Evolutionary conservation across 2,797 vertebrate genomes (phyloP).

Genomic region (Diplodus sargus): DNA sequence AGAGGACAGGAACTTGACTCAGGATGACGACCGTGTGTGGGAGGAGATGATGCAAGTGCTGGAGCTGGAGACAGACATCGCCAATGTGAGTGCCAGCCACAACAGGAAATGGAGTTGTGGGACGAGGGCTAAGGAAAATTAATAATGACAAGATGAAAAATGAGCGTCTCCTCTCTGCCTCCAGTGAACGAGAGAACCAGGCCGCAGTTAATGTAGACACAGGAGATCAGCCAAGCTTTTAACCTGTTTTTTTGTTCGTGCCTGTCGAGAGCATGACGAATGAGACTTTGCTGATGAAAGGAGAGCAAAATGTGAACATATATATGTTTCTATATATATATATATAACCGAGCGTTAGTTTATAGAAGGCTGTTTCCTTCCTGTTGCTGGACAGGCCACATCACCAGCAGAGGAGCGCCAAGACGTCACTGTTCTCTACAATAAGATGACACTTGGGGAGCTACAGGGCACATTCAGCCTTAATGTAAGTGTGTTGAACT

Average conservation of each 20-base stretch:
- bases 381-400: conserved; percentile 87
- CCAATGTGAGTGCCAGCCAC: conserved; percentile 87
- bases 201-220: conserved; percentile 23
- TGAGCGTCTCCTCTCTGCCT: conserved; percentile 28
- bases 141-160: conserved; percentile 59
- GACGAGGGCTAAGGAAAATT: conserved; percentile 30
- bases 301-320: conserved; percentile 39
- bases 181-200: conserved; percentile 37
- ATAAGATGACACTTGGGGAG: conserved; percentile 91
- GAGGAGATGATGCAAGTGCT: conserved; percentile 93
- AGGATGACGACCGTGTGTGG: conserved; percentile 85
- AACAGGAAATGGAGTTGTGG: conserved; percentile 49
- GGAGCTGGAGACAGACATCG: conserved; percentile 93
- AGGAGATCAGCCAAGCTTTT: conserved; percentile 29
- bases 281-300: conserved; percentile 39
- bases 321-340: background rate
- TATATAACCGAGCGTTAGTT: conserved; percentile 21
- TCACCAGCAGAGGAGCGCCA: conserved; percentile 93
- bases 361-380: background rate
- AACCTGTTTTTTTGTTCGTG: conserved; percentile 23
- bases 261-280: conserved; percentile 36
- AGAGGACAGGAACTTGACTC: conserved; percentile 89
- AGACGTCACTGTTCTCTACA: conserved; percentile 93
- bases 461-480: conserved; percentile 89
- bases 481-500: conserved; percentile 85